Base-by-base conservation (phyloP, 2,113 vertebrate genomes). In the Aviceda subcristata region DNA sequence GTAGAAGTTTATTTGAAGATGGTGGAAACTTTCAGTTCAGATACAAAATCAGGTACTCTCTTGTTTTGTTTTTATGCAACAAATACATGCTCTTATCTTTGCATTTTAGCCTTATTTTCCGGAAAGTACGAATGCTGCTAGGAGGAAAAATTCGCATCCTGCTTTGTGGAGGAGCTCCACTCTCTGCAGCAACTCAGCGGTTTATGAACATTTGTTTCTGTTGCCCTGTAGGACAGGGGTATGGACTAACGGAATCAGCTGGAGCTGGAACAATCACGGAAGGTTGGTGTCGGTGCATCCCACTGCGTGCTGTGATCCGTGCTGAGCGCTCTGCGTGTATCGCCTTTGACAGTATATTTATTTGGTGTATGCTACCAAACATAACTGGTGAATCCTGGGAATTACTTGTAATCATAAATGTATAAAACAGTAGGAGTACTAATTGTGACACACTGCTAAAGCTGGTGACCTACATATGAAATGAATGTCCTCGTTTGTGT, bases 141-240 rank as follows among this genome's bases (percentile, higher is more conserved):
- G 99, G 99, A 18, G 99, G 99, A 38, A 99, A 97, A 62, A 98
- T 98, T 7, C 98, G 99, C 10, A 86, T 99, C 19, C 95, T 99
- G 73, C 89, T 99, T 9, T 99, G 99, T 51, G 99, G 99, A 3
- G 99, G 99, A 10, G 99, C 99, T 6, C 99, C 99, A 0, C 98
- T 99, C 12, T 99, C 99, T 3, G 98, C 99, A 4, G 97, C 98
- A 32, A 99, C 99, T 1, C 99, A 99, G 88, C 98, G 99, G 38
- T 99, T 99, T 97, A 99, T 99, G 99, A 99, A 99, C 55, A 99
- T 99, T 89, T 99, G 99, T 60, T 99, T 99, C 82, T 99, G 99
- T 95, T 99, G 99, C 96, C 98, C 99, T 0, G 99, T 99, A 83
- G 99, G 99, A 22, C 99, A 99, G 96, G 99, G 99, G 1, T 99